Percentiles rank a stretch among this genome's conserved stretches.
Conservation (phyloP, 64 coral and sea anemone species). For the Cladopsammia gracilis region DNA sequence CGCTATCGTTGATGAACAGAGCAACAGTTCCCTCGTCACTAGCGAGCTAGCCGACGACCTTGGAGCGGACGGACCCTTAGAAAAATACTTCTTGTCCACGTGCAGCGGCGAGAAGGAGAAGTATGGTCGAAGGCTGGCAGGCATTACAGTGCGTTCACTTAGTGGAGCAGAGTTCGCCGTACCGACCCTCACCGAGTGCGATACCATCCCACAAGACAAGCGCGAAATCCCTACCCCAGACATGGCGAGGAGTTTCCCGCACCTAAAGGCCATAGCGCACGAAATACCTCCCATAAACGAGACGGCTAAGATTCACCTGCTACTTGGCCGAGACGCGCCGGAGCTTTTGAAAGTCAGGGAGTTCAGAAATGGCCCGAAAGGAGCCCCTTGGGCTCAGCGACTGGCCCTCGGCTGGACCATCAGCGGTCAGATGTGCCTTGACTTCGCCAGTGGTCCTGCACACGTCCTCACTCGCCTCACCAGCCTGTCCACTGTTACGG, state of each 20-base stretch:
- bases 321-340: not conserved
- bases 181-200: slow-evolving; percentile 66
- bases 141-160: slow-evolving; percentile 21
- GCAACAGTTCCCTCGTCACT: slow-evolving; percentile 57
- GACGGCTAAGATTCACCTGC: not conserved
- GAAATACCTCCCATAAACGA: slow-evolving; percentile 41
- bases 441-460: slow-evolving; percentile 46
- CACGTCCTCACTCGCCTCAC: not conserved
- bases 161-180: slow-evolving; percentile 16
- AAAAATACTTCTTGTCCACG: slow-evolving; percentile 58
- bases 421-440: slow-evolving; percentile 60
- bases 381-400: no score
- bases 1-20: slow-evolving; percentile 69
- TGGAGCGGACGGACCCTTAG: not conserved
- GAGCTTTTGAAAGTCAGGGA: no score
- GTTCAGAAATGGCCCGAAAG: no score
- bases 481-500: not conserved
- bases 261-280: slow-evolving; percentile 32
- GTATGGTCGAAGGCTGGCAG: slow-evolving; percentile 16
- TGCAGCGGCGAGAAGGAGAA: slow-evolving; percentile 57
- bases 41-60: slow-evolving; percentile 38
- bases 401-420: slow-evolving; percentile 65
- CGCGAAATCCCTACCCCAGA: slow-evolving; percentile 56
- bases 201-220: slow-evolving; percentile 71
- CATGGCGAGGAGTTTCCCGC: slow-evolving; percentile 44